phyloP scores from a whole-genome alignment of 2,797 vertebrate genomes.

The Valencia hispanica region DNA sequence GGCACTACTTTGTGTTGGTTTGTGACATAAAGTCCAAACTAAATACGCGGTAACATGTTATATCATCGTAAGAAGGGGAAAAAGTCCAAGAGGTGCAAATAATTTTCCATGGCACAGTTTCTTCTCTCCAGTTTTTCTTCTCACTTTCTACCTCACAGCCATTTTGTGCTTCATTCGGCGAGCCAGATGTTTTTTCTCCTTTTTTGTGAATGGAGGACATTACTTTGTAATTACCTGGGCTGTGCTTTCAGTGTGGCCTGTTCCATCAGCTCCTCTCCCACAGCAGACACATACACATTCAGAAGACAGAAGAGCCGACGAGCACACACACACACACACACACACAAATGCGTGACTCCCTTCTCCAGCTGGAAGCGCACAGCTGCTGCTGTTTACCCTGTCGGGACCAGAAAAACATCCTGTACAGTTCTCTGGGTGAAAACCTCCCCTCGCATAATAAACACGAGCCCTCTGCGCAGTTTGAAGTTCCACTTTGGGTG shows the following conservation, averaged over 20 bases:
- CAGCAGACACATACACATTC: slow-evolving; percentile 51
- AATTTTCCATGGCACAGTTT: not conserved
- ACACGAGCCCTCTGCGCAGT: slow-evolving; percentile 77
- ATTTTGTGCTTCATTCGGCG: slow-evolving; percentile 22
- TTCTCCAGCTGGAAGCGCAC: slow-evolving; percentile 84
- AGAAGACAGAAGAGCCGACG: slow-evolving; percentile 49
- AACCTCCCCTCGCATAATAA: slow-evolving; percentile 85
- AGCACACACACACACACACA: slow-evolving; percentile 50
- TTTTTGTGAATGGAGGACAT: slow-evolving; percentile 76
- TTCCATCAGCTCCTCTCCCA: slow-evolving; percentile 78
- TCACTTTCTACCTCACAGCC: slow-evolving; percentile 44
- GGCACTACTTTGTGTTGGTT: not conserved
- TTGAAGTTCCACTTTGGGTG: slow-evolving; percentile 79
- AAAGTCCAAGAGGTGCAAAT: not conserved
- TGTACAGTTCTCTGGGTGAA: slow-evolving; percentile 82
- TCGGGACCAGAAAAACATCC: slow-evolving; percentile 87
- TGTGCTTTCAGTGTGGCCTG: slow-evolving; percentile 75
- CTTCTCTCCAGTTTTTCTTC: slow-evolving; percentile 23
- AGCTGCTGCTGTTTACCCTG: slow-evolving; percentile 88
- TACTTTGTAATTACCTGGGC: slow-evolving; percentile 80
- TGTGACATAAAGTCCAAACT: not conserved
- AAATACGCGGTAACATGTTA: not conserved
- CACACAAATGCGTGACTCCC: slow-evolving; percentile 76
- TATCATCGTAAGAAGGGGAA: not conserved
- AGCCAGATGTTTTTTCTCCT: slow-evolving; percentile 38